Evolutionary conservation across 2,113 vertebrate genomes (phyloP), one percentile per base, ranked within the genome.

Genomic region (Athene cunicularia): DNA sequence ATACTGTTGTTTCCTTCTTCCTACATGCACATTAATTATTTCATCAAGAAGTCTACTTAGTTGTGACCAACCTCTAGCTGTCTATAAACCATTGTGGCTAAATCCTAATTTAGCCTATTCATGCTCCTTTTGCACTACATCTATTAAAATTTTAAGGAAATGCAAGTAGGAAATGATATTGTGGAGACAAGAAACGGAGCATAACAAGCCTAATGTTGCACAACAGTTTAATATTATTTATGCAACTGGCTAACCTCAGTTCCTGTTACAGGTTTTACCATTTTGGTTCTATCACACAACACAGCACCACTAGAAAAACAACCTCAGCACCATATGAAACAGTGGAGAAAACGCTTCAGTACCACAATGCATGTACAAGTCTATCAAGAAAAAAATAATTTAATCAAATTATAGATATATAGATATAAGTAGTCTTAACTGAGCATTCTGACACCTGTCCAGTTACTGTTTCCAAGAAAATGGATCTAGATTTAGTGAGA

Each of bases 51-150:
- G 11, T 28, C 52, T 66, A 13, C 33, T 45, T 49, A 30, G 41
- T 74, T 0, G 0, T 49, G 47, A 80, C 60, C 33, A 88, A 0
- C 19, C 2, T 66, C 37, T 84, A 47, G 11, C 30, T 66, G 11
- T 77, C 50, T 24, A 28, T 55, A 75, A 92, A 67, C 5, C 7
- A 22, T 58, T 86, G 41, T 41, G 67, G n/a, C 16, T 45, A 81
- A 82, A 88, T 63, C 47, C n/a, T 55, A 53, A 55, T 90, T 85
- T 64, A 80, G 12, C 22, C 32, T 63, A 45, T 63, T 75, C 15
- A 39, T 37, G 20, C 8, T 52, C 3, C 19, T 83, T 88, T 79
- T 73, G 59, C 17, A 50, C 52, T 33, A 23, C 26, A 64, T 63
- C 8, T 58, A 23, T 35, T 80, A 43, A 24, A 4, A 4, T 72